phyloP scores from a whole-genome alignment of 2,888 invertebrate genomes.

The Allolobophora icterica region DNA sequence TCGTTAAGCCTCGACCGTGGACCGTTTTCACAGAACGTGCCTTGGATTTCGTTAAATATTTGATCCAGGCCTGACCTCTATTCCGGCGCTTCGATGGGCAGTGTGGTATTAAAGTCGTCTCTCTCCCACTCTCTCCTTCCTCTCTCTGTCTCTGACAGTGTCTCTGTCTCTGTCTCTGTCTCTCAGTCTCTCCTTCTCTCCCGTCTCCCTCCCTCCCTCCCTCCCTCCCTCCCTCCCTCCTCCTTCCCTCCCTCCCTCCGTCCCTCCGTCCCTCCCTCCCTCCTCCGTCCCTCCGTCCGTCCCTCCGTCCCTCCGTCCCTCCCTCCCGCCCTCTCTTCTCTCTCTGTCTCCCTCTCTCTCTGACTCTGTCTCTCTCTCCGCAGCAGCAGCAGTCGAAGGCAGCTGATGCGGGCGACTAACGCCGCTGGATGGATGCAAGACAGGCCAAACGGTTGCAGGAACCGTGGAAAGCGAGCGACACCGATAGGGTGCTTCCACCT shows the following conservation, averaged over 20 bases:
- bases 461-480: not conserved
- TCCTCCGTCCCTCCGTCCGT: not conserved
- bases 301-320: too few relatives aligned
- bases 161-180: not conserved
- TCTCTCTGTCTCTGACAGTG: too few relatives aligned
- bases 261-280: too few relatives aligned
- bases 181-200: too few relatives aligned
- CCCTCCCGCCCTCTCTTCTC: too few relatives aligned
- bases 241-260: too few relatives aligned
- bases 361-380: not conserved
- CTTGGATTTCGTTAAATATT: constrained; percentile 15
- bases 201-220: not conserved
- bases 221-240: not conserved
- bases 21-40: not conserved
- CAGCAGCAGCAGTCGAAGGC: not conserved
- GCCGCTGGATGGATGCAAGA: not conserved
- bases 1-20: constrained; percentile 15
- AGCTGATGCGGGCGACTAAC: not conserved
- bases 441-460: not conserved
- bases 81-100: constrained; percentile 5
- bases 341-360: too few relatives aligned
- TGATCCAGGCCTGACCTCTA: constrained; percentile 13
- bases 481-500: not conserved
- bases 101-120: not conserved
- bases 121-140: not conserved